These are phyloP conservation scores for Xenus cinereus DNA, from an alignment of 2,113 vertebrate species.

Conservation along the genomic window DNA sequence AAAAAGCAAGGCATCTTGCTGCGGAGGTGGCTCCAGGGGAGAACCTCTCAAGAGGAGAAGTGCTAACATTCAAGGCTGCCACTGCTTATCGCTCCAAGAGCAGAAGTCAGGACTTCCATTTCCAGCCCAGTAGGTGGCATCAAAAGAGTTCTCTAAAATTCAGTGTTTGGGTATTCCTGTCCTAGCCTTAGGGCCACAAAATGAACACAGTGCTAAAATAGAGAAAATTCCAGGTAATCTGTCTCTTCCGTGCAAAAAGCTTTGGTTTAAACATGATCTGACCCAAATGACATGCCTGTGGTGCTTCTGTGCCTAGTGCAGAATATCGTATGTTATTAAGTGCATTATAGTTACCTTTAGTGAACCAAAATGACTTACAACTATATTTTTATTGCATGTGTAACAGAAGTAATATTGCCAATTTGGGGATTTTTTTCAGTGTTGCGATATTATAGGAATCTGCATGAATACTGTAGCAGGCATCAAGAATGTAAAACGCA, in stretches of 20 bases:
- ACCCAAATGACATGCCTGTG: neutral
- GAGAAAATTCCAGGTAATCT: neutral
- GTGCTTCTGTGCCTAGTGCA: neutral
- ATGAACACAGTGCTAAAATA: neutral
- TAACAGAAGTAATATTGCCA: neutral
- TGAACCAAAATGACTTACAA: neutral
- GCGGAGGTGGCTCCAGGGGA: neutral
- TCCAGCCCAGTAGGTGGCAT: constrained; percentile 52
- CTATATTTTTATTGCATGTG: neutral
- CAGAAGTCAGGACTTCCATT: neutral
- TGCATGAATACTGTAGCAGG: neutral
- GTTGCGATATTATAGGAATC: neutral
- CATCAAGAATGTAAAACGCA: neutral
- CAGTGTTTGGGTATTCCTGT: neutral
- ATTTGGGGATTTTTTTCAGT: neutral
- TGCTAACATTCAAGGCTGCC: neutral
- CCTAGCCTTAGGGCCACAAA: neutral
- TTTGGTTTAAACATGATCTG: neutral
- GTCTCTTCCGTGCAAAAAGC: neutral
- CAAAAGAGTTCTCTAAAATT: neutral
- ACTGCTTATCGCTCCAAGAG: fast-evolving
- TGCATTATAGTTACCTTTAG: neutral
- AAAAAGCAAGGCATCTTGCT: neutral
- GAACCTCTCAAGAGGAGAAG: neutral
- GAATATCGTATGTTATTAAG: neutral